These are phyloP conservation scores for Talpa occidentalis DNA, from an alignment of 2,113 vertebrate species.

Conservation along the genomic window DNA sequence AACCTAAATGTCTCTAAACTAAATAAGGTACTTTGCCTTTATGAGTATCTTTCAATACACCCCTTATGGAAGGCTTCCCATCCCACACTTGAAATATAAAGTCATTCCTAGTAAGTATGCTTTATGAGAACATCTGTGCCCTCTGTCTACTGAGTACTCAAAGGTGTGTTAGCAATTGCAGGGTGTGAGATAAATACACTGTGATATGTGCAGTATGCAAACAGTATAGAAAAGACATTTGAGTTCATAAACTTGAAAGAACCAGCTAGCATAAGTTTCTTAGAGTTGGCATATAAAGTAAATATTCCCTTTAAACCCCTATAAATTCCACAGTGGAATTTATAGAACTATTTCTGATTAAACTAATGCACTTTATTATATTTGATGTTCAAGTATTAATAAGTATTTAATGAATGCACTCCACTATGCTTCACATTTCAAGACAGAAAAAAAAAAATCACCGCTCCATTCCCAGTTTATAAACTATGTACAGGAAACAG, in stretches of 20 bases:
- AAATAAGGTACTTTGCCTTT: neutral
- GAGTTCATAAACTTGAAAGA: neutral
- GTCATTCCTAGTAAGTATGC: neutral
- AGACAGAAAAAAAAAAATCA: neutral
- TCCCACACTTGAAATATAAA: neutral
- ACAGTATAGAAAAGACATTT: neutral
- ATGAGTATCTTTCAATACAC: neutral
- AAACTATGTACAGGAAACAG: neutral
- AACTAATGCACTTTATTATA: neutral
- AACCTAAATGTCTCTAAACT: neutral
- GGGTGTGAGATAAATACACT: neutral
- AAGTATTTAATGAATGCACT: neutral
- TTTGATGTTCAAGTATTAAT: neutral
- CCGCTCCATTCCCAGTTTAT: neutral
- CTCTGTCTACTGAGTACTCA: accelerated
- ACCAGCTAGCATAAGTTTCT: neutral
- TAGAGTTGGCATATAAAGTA: neutral
- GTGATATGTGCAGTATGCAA: too few species aligned
- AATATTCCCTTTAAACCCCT: neutral
- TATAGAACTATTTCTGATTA: neutral
- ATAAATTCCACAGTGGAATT: neutral
- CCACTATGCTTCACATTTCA: neutral
- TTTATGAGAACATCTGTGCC: too few species aligned
- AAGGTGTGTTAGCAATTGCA: neutral
- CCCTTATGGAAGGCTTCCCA: neutral